These are phyloP conservation scores for Synanthedon formicaeformis DNA, from an alignment of 2,888 invertebrate genomes.

Conservation along the genomic window DNA sequence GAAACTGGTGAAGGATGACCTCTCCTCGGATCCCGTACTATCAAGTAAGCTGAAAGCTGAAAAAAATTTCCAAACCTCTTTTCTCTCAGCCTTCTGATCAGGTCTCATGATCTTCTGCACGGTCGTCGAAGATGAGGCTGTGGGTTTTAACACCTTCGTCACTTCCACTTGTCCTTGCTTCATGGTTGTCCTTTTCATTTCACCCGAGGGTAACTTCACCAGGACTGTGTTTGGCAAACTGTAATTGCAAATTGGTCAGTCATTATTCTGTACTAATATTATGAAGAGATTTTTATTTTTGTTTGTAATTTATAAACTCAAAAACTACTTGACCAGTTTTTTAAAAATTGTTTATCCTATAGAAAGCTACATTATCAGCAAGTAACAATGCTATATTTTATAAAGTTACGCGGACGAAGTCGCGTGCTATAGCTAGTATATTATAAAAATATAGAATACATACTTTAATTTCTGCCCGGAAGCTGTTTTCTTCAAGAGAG, in stretches of 20 bases:
- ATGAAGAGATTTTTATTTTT: no score
- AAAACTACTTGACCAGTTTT: no score
- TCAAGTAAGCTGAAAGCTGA: no score
- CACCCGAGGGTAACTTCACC: conserved; percentile 59
- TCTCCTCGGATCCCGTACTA: no score
- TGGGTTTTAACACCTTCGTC: conserved; percentile 47
- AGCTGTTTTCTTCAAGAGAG: conserved; percentile 55
- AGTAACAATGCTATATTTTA: no score
- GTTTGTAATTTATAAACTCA: no score
- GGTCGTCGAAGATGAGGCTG: conserved; percentile 32
- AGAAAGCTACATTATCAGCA: no score
- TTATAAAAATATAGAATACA: conserved; percentile 10
- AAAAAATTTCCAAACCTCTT: conserved; percentile 30
- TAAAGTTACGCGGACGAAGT: no score
- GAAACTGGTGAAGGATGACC: no score
- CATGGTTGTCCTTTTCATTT: conserved; percentile 44
- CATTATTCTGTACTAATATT: background rate
- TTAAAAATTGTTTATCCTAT: no score
- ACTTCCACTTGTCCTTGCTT: conserved; percentile 57
- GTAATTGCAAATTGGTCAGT: conserved; percentile 11
- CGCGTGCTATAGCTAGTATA: no score
- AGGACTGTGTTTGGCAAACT: conserved; percentile 62
- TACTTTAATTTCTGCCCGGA: conserved; percentile 60
- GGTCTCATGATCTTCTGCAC: conserved; percentile 21
- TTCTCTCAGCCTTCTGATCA: conserved; percentile 44